Evolutionary conservation across 2,797 vertebrate species (phyloP), one percentile per base, ranked within the genome.

Genomic region (Crypturellus tataupa): DNA sequence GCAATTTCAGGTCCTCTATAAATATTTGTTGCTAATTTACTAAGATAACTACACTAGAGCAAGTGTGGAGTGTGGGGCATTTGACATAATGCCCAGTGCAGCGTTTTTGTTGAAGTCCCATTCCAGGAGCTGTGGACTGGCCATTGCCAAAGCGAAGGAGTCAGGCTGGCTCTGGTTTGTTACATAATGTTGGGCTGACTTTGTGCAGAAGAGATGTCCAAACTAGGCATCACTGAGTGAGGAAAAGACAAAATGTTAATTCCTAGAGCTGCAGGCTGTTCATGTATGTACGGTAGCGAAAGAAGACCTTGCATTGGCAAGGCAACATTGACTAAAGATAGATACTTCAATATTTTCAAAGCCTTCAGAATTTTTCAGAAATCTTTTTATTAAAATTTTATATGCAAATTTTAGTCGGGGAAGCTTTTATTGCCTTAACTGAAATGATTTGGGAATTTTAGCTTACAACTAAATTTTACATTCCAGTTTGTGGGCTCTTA

Each of bases 21-120:
- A 87, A 56, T 72, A 85, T 91, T 93, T 58, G 35, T 85, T 93
- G 63, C 2, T 27, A 83, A 90, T 83, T 88, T 71, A 27, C 33
- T 62, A 44, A 35, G 19, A 83, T 80, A 94, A 84, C 90, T 89
- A 64, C 46, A 69, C 9, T n/a, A 53, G 69, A 87, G 27, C 37
- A 85, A 89, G 86, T 3, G 3, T 8, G 55, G 59, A 55, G 65
- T 29, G 53, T 19, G 87, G 68, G 83, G 77, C 70, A 46, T 92
- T 75, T 65, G 59, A 46, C 23, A 12, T 83, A 12, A 69, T 77
- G 35, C 78, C 67, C 59, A 7, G 21, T 27, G 16, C 18, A 17
- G 42, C 47, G 25, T 14, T 69, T 86, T 60, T 59, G 24, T 39
- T 39, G 37, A 39, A 9, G 56, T 40, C 77, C 29, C 4, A 6